Evolutionary conservation across 2,888 invertebrate genomes (phyloP), one percentile per base, ranked within the genome.

Genomic region (Flexamia atlantica): DNA sequence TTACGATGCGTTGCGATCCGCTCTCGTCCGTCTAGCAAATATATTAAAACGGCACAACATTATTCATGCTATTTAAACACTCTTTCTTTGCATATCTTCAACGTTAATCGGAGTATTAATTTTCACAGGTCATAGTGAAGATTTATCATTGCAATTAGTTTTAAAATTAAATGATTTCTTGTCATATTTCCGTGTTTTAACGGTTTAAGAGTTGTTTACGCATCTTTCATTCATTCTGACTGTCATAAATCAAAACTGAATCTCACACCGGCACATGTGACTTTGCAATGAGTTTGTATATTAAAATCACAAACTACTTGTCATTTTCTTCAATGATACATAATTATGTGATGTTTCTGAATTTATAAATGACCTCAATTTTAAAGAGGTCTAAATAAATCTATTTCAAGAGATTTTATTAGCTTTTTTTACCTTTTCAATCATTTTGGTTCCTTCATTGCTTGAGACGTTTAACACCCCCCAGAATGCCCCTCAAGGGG

Each of bases 31-130:
- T 57, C 20, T 23, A 2, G 64, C 28, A 28, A 28, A 64, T 64
- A 64, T 64, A 64, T 64, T 64, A 64, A 28, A 64, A 64, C 64
- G 14, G 64, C 64, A 28, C 64, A 64, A 64, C 64, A 64, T 64
- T 64, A 64, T 64, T 64, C 64, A 64, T 17, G 64, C 64, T 30
- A 64, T 64, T 64, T 64, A 64, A 28, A 64, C 64, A 28, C 30
- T 30, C 5, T 30, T 53, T 25, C 28, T 64, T 57, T 64, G 28
- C 25, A 64, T 64, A 64, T 28, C 28, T 28, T 28, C 30, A 25
- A 64, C 0, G 30, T 64, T 25, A 28, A 64, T 64, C 5, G 64
- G 14, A 28, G 64, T 64, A 64, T 64, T 25, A 25, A 64, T 64
- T 28, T 64, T 64, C 64, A 28, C 64, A 23, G 23, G 20, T 53